These are phyloP conservation scores for Polymixis lichenea DNA, from an alignment of 2,888 invertebrate genomes.

Conservation along the genomic window DNA sequence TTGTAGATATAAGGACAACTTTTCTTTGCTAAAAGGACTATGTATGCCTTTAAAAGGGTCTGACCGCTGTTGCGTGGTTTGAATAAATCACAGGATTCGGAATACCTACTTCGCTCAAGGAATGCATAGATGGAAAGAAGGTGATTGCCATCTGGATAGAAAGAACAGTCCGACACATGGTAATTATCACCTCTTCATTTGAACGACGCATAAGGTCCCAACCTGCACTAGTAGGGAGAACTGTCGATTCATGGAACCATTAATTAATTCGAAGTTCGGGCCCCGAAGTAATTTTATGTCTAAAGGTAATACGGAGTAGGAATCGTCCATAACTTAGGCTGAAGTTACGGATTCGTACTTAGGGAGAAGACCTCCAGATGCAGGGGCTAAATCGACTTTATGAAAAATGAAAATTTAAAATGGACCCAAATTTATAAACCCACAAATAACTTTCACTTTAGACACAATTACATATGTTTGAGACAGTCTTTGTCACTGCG, in stretches of 20 bases:
- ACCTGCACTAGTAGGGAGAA: too few relatives aligned
- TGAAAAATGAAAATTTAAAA: background rate
- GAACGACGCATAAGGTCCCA: background rate
- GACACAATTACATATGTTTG: background rate
- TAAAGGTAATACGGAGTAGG: too few relatives aligned
- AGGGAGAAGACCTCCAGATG: background rate
- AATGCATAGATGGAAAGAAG: background rate
- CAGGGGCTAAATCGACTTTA: background rate
- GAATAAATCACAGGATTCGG: background rate
- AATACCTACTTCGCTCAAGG: background rate
- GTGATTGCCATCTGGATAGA: background rate
- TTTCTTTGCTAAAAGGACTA: background rate
- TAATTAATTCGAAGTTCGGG: too few relatives aligned
- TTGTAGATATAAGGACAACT: background rate
- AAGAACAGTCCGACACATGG: background rate
- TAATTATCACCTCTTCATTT: background rate
- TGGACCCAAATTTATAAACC: background rate
- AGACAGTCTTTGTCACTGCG: too few relatives aligned
- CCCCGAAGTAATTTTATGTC: too few relatives aligned
- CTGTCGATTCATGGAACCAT: too few relatives aligned
- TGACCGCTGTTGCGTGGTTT: background rate
- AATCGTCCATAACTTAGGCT: too few relatives aligned
- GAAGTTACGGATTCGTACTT: too few relatives aligned
- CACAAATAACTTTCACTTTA: background rate
- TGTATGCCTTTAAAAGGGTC: background rate